Base-by-base conservation (phyloP, 2,113 vertebrate genomes). In the Lasiurus borealis region DNA sequence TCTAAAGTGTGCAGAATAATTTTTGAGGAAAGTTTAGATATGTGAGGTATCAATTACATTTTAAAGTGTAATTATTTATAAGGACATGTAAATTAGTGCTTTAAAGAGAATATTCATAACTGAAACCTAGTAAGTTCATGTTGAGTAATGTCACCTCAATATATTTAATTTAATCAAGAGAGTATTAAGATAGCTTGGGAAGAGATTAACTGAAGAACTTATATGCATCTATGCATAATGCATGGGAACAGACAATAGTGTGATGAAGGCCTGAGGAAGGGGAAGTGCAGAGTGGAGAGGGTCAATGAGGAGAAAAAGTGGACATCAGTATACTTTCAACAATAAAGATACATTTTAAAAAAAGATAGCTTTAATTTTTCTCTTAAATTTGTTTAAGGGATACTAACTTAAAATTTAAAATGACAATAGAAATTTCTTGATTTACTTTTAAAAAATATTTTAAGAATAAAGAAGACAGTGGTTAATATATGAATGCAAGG, bases 31-130 rank as follows among this genome's bases (percentile, higher is more conserved):
- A 90, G 14, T 76, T 86, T 27, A 54, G 27, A 95, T 40, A 8
- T 59, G 13, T 85, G 57, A 94, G 76, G 9, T 0, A 50, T 16
- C 14, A 48, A 90, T 52, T 59, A 31, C n/a, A 86, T 40, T 73
- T 85, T 27, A 76, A 92, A 95, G 44, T 36, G 34, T 18, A 83
- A 64, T 59, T 68, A 88, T n/a, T 72, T 36, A 81, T 13, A 93
- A 44, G 52, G 89, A 86, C 19, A 82, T 23, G 14, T 69, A 66
- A 90, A 31, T 75, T n/a, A 77, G 46, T 89, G 52, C 14, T 85
- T 93, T 68, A 44, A 92, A 29, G 29, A 64, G 62, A 64, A 64
- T 64, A 64, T 64, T 64, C 25, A 27, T 62, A 62, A 62, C 59
- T 62, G 59, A 62, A 62, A 62, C 25, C 59, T 62, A 5, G 3